These are phyloP conservation scores for Leptobrachium leishanense DNA, from an alignment of 2,113 vertebrate genomes.

Conservation along the genomic window DNA sequence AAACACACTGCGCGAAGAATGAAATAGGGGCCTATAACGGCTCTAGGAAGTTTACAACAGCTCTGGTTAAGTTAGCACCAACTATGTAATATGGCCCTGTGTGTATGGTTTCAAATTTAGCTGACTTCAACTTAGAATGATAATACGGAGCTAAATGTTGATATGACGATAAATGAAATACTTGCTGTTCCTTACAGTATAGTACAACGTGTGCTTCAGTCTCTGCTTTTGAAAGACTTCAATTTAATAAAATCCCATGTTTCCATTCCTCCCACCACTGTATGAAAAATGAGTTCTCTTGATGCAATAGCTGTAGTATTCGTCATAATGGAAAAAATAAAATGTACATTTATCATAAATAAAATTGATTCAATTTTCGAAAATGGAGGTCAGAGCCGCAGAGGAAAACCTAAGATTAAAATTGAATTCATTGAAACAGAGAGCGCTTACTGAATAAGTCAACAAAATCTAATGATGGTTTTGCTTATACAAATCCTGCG, in stretches of 20 bases:
- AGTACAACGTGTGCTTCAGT: conserved; percentile 18
- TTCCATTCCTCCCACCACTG: conserved; percentile 39
- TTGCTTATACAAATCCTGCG: conserved; percentile 13
- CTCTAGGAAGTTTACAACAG: no score
- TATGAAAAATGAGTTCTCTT: conserved; percentile 47
- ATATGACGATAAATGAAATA: conserved; percentile 22
- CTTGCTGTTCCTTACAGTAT: conserved; percentile 8
- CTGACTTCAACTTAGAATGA: background rate
- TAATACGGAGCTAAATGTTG: conserved; percentile 2
- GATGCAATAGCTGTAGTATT: conserved; percentile 44
- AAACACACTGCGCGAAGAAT: no score
- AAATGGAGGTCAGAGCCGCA: conserved; percentile 43
- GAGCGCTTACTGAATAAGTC: conserved; percentile 35
- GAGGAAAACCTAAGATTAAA: conserved; percentile 37
- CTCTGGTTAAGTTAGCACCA: no score
- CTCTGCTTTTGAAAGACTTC: conserved; percentile 23
- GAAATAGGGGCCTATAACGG: no score
- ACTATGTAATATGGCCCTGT: no score
- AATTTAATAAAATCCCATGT: conserved; percentile 45
- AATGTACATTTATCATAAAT: conserved; percentile 49
- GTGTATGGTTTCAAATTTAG: no score
- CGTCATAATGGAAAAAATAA: conserved; percentile 44
- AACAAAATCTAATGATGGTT: conserved; percentile 39
- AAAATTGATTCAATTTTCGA: conserved; percentile 48
- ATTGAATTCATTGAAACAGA: conserved; percentile 47